Evolutionary conservation across 2,797 vertebrate genomes (phyloP), one percentile per base, ranked within the genome.

Genomic region (Cuniculus paca): DNA sequence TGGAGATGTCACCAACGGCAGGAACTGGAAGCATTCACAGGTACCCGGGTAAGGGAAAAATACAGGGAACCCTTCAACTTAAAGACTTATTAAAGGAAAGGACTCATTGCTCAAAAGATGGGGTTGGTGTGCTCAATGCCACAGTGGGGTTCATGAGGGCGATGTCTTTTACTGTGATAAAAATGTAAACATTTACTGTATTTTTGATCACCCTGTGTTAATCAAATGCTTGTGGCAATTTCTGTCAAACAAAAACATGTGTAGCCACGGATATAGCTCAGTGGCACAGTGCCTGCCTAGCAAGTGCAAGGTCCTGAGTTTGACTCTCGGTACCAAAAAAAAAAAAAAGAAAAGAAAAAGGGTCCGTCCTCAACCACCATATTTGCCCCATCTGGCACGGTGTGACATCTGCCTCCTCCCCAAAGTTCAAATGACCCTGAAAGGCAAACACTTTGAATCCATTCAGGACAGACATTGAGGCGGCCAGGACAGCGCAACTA

Each of bases 1-100:
- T 2, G 31, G 31, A 16, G 42, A 65, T 2, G 50, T 2, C 0
- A 17, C 4, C 4, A 1, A 61, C 0, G 5, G 24, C 14, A 54
- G 34, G 39, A 36, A 54, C 36, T 3, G 3, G 19, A 1, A 7
- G 28, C 0, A 2, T 28, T 39, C 50, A 90, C 0, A 4, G 36
- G 72, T 28, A 28, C 42, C 42, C 24, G 72, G 11, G 24, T 28
- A 13, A 74, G 36, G 68, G 7, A 68, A 14, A 72, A 26, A 42
- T 24, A 39, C 36, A 70, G 22, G 10, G 34, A 42, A 22, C 22
- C 20, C 22, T 74, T 45, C 22, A 26, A 39, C 39, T 72, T 42
- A 24, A 42, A 72, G 24, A 74, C 68, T 42, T 14, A 42, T 6
- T 24, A 26, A 39, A 45, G 39, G 70, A 28, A 14, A 14, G 28